phyloP scores from a whole-genome alignment of 2,113 vertebrate species.

The Nibea albiflora region DNA sequence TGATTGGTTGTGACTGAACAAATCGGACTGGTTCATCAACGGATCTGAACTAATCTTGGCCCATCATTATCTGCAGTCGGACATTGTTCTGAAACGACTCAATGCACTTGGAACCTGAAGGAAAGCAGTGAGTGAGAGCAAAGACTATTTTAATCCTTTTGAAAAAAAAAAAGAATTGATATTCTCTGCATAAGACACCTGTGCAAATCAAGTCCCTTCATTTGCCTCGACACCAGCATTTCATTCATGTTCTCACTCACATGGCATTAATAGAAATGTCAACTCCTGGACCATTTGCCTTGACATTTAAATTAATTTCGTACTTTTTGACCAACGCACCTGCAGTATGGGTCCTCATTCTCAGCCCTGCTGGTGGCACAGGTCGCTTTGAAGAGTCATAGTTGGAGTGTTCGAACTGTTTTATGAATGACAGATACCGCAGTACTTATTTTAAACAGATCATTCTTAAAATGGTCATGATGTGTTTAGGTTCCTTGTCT shows the following conservation, averaged over 20 bases:
- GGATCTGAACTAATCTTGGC: neutral
- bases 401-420: neutral
- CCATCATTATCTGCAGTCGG: neutral
- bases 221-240: conserved; percentile 18
- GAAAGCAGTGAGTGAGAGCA: neutral
- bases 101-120: neutral
- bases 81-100: neutral
- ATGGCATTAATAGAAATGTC: conserved; percentile 35
- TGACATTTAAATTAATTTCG: conserved; percentile 49
- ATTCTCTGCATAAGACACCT: neutral
- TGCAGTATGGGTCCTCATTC: neutral
- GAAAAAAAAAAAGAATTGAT: neutral
- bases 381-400: conserved; percentile 2
- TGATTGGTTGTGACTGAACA: neutral
- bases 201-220: neutral
- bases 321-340: conserved; percentile 30
- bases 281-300: conserved; percentile 16
- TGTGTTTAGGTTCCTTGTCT: neutral
- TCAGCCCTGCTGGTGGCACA: neutral
- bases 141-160: neutral
- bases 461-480: neutral
- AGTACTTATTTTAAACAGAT: neutral
- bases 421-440: neutral
- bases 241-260: conserved; percentile 33
- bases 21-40: neutral